A percentile compares a stretch with the other conserved stretches of the same genome.
Evolutionary conservation across 2,888 invertebrate genomes (phyloP).

Genomic region (Antitype chi): DNA sequence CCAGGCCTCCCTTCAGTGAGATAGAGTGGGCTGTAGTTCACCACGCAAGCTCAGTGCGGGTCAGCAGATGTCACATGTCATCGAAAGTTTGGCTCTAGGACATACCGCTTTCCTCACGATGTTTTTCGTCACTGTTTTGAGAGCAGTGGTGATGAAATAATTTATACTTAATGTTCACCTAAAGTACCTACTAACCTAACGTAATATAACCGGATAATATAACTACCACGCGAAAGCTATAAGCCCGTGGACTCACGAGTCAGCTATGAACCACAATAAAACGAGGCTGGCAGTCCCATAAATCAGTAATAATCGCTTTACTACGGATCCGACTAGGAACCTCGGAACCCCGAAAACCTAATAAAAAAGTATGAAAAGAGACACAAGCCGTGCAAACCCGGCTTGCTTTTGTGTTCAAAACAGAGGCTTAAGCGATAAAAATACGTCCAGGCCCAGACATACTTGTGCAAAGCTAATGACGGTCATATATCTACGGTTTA

Average conservation of each 20-base stretch:
- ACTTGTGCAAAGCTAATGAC: conserved; percentile 60
- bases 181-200: conserved; percentile 1
- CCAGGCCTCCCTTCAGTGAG: too few species aligned
- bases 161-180: neutral
- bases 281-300: conserved; percentile 56
- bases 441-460: conserved; percentile 45
- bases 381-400: conserved; percentile 45
- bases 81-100: too few species aligned
- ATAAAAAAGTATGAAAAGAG: conserved; percentile 66
- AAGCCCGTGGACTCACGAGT: conserved; percentile 48
- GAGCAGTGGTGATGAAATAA: too few species aligned
- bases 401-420: conserved; percentile 56
- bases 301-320: conserved; percentile 66
- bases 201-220: conserved; percentile 29
- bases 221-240: conserved; percentile 39
- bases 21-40: too few species aligned
- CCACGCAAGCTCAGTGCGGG: too few species aligned
- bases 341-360: conserved; percentile 53
- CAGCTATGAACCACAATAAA: conserved; percentile 57
- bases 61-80: too few species aligned
- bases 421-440: conserved; percentile 61
- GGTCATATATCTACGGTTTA: conserved; percentile 58
- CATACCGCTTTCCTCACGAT: too few species aligned
- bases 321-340: conserved; percentile 55
- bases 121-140: too few species aligned